Base-by-base conservation (phyloP, 2,888 invertebrate species). In the Petrophora chlorosata region DNA sequence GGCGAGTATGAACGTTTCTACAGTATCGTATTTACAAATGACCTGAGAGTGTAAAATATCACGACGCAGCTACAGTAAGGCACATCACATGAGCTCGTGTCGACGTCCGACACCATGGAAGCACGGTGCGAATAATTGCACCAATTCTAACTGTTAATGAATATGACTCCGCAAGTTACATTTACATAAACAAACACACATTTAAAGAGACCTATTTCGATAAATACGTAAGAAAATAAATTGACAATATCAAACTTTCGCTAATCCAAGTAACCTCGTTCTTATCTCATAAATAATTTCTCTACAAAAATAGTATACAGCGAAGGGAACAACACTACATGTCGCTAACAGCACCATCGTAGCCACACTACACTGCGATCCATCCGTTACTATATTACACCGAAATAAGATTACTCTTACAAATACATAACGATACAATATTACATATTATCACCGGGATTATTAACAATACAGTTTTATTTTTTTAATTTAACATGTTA, bases 401-500 rank as follows among this genome's bases (percentile, higher is more conserved):
- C 72, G 22, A 71, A 73, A 83, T 82, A 82, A 79, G 75, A 81
- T 82, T 86, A 86, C 73, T 75, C 89, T 89, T 90, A 89, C 82
- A 88, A 85, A 85, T 89, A 88, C 86, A 89, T 88, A 89, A 90
- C 89, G 88, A 88, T 88, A 90, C 85, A 88, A 86, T 89, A 88
- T 89, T 89, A 90, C 88, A 90, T 86, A 87, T 90, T 89, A 90
- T 90, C 90, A 90, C 90, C 87, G 90, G 90, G 89, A 89, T 88
- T 88, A 89, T 89, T 87, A 89, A 89, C 89, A 88, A 84, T 87
- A 87, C 80, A 81, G 76, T 75, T 79, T 36, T 19, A 22, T 25
- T 32, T 44, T 40, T 76, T 82, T 79, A 77, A 75, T 77, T 77
- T 75, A 84, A 84, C 84, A 86, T 82, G 82, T 85, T 84, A 84